Evolutionary conservation across 1,140 invertebrate genomes (phyloP), one percentile per base, ranked within the genome.

Genomic region (Cyclargus thomasi): DNA sequence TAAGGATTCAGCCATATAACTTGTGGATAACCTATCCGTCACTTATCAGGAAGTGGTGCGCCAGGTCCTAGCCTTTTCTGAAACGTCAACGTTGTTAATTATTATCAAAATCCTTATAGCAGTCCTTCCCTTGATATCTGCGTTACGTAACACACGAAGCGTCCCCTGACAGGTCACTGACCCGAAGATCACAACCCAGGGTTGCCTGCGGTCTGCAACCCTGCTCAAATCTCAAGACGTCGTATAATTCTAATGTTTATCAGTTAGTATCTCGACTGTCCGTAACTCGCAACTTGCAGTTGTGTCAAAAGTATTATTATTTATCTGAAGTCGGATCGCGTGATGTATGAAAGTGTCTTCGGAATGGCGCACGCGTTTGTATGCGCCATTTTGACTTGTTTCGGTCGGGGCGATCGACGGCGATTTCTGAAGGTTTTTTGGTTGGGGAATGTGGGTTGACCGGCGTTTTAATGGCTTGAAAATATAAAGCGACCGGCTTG

Each of bases 301-400:
- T 11, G 18, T 59, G 55, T 20, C 55, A 59, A 59, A 59, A 59
- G 55, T 59, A 59, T 59, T 59, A 59, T 20, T 59, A 20, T 59
- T 1, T 20, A 20, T 59, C 20, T 59, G 18, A 20, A 59, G 55
- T 47, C 55, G 63, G 70, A 65, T 72, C 68, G 65, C 63, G 69
- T 67, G 66, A 69, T 39, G 23, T 11, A 53, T 70, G 63, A 67
- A 64, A 65, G 69, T 63, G 63, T 70, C 62, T 68, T 70, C 64
- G 47, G 67, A 73, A 73, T 63, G 20, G 71, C 63, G 71, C 69
- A 68, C 64, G 67, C 67, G 64, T 67, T 59, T 17, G 55, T 63
- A 5, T 62, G 67, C 68, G 57, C 69, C 59, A 63, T 68, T 69
- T 73, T 68, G 69, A 66, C 65, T 29, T 35, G 36, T 39, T 63